These are phyloP conservation scores for Phataginus tetradactyla DNA, from an alignment of 2,797 vertebrate genomes.

Conservation along the genomic window DNA sequence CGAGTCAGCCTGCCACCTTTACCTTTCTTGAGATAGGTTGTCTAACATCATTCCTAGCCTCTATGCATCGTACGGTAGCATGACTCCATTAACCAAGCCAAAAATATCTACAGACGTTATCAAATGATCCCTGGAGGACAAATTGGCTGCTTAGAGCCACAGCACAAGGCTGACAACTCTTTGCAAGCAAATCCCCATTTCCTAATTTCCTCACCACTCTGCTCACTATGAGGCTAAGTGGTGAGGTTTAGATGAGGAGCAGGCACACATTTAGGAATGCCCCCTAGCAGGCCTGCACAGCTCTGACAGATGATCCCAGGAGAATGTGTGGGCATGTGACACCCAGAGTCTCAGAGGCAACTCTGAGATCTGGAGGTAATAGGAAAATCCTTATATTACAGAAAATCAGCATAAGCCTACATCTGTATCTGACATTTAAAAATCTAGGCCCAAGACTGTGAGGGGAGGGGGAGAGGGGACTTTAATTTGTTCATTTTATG, in stretches of 20 bases:
- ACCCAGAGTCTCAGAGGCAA: background rate
- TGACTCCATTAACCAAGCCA: background rate
- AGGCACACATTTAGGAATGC: background rate
- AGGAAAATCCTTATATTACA: background rate
- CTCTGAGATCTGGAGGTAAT: background rate
- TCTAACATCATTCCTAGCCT: background rate
- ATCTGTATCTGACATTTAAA: background rate
- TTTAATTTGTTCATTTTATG: constrained; percentile 3
- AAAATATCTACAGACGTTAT: background rate
- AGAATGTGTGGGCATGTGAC: background rate
- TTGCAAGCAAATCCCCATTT: background rate
- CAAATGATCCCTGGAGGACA: background rate
- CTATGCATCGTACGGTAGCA: background rate
- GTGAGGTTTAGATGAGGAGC: background rate
- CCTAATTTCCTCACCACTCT: background rate
- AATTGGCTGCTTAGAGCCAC: background rate
- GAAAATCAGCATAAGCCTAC: background rate
- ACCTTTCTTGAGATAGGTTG: background rate
- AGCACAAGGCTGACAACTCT: background rate
- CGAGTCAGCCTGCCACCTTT: background rate
- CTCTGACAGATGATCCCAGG: background rate
- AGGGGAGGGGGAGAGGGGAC: rapidly evolving
- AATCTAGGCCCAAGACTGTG: background rate
- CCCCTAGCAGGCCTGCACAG: background rate
- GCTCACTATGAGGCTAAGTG: background rate